These are phyloP conservation scores for Alexandromys fortis DNA, from an alignment of 2,113 vertebrate genomes.

Conservation along the genomic window DNA sequence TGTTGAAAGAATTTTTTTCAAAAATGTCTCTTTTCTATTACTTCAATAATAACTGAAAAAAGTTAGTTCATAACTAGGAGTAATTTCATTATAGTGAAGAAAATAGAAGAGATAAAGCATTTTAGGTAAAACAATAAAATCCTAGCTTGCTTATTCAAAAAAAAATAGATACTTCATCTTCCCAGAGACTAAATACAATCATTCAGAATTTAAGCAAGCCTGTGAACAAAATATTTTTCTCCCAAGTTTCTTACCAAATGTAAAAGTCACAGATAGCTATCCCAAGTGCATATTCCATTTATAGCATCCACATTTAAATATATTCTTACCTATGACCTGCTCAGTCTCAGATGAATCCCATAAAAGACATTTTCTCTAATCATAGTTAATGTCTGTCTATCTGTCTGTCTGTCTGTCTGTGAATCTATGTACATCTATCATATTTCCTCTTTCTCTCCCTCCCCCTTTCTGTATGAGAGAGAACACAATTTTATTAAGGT, in stretches of 20 bases:
- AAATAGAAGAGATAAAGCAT: background rate
- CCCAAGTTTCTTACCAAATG: background rate
- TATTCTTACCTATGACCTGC: background rate
- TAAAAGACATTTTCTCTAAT: background rate
- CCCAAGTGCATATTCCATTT: background rate
- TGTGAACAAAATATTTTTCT: background rate
- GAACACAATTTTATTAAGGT: background rate
- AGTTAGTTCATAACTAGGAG: conserved; percentile 21
- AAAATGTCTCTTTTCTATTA: conserved; percentile 10
- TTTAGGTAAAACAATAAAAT: background rate
- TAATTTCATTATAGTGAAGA: conserved; percentile 13
- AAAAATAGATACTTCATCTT: background rate
- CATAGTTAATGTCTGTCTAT: background rate
- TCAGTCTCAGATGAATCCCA: background rate
- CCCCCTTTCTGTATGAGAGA: background rate
- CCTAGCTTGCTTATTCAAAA: background rate
- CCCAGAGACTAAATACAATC: background rate
- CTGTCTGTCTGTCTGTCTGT: background rate
- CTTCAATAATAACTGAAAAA: background rate
- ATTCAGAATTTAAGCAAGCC: conserved; percentile 3
- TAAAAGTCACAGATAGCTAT: background rate
- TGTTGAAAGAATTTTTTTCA: background rate
- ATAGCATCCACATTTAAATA: background rate
- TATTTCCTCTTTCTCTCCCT: too few relatives aligned
- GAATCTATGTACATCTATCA: background rate